Evolutionary conservation across 2,797 vertebrate genomes (phyloP).

Genomic region (Gambelia wislizenii): DNA sequence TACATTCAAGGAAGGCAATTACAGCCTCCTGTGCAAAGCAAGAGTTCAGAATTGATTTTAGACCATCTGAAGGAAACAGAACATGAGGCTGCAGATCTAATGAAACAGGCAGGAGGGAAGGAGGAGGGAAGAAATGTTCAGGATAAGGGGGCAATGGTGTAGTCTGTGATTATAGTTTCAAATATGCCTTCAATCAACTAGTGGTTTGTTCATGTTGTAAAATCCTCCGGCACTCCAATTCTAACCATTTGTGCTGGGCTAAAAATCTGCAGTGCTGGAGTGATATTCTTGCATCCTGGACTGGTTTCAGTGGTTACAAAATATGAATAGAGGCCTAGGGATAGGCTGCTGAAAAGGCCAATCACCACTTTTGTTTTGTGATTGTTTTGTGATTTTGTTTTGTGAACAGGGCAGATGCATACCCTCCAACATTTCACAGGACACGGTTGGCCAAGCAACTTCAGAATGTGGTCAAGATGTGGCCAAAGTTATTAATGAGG

Average conservation of each 20-base stretch:
- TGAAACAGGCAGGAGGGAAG: not conserved
- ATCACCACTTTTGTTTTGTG: not conserved
- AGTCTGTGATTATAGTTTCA: not conserved
- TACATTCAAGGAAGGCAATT: conserved; percentile 39
- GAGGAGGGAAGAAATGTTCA: not conserved
- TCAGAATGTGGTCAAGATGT: too few species aligned
- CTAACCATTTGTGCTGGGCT: not conserved
- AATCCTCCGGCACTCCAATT: not conserved
- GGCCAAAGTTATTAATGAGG: too few species aligned
- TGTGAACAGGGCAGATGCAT: not conserved
- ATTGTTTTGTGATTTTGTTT: not conserved
- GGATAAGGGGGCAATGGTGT: not conserved
- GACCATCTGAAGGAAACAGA: fast-evolving
- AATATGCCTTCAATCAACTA: not conserved
- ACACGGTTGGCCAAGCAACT: too few species aligned
- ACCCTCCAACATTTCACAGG: not conserved
- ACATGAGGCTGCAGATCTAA: not conserved
- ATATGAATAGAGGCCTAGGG: not conserved
- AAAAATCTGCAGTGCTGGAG: not conserved
- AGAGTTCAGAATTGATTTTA: conserved; percentile 13
- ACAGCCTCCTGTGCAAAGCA: conserved; percentile 15
- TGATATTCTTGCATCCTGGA: not conserved
- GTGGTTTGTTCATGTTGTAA: not conserved
- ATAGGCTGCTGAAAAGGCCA: not conserved
- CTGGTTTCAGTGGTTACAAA: not conserved